A percentile compares a stretch with the other conserved stretches of the same genome.
Conservation (phyloP, 1,140 invertebrate species). For the Eurosta solidaginis region DNA sequence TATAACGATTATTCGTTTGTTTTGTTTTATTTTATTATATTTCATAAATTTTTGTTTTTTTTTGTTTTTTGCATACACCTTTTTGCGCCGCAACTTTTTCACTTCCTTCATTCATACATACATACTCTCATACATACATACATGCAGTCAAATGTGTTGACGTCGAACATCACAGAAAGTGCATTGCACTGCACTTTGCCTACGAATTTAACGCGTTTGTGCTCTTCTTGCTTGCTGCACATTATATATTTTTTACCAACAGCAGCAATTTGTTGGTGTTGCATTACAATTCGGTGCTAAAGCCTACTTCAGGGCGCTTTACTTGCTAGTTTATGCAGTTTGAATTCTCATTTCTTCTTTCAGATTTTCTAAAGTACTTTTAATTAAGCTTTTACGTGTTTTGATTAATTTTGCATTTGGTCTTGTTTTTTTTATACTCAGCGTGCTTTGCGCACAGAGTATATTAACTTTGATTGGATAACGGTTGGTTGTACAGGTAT, state of each 20-base stretch:
- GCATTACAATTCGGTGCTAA: not conserved
- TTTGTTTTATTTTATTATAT: not conserved
- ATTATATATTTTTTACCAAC: not conserved
- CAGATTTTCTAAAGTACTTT: not conserved
- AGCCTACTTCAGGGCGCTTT: conserved; percentile 3
- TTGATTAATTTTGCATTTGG: not conserved
- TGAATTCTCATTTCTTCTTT: not conserved
- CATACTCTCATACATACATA: no score
- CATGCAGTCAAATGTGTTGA: not conserved
- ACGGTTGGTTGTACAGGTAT: no score
- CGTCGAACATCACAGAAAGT: not conserved
- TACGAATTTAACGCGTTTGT: not conserved
- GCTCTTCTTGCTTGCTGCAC: not conserved
- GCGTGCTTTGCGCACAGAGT: no score
- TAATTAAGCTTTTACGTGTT: not conserved
- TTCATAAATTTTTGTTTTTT: not conserved
- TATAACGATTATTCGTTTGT: not conserved
- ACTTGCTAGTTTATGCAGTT: not conserved
- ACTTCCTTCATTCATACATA: no score
- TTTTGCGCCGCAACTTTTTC: not conserved
- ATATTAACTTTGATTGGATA: no score
- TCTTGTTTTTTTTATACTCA: not conserved
- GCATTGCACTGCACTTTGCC: conserved; percentile 4
- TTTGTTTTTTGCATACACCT: not conserved
- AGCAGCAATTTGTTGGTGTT: not conserved